Evolutionary conservation across 1,140 invertebrate genomes (phyloP), one percentile per base, ranked within the genome.

Genomic region (Drosophila carrolli): DNA sequence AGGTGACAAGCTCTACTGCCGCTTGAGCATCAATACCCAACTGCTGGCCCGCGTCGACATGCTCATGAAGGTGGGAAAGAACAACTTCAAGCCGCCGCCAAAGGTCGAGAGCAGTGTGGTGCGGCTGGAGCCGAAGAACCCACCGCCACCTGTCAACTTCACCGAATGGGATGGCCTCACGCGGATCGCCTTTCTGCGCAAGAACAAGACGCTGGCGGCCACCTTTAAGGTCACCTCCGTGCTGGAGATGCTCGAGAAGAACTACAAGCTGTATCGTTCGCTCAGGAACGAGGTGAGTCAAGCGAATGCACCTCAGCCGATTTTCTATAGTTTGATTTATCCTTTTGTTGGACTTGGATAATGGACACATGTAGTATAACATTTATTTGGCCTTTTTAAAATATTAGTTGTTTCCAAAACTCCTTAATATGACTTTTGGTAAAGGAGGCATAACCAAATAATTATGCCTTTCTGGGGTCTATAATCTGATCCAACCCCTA

Each of bases 51-150:
- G 97, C 90, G 98, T 99, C 19, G 97, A 99, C 93, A 96, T 99
- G 94, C 93, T 99, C 14, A 99, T 99, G 97, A 99, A 99, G 94
- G 97, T 92, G 71, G 98, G 98, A 7, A 99, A 98, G 93, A 99
- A 99, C 93, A 99, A 99, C 93, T 99, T 99, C 88, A 94, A 96
- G 75, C 99, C 99, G 43, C 99, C 99, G 41, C 99, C 99, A 38
- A 99, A 98, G 94, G 98, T 99, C 0, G 99, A 99, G 93, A 99
- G 98, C 0, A 97, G 96, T 94, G 99, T 99, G n/a, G 98, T 99
- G 0, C 94, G 99, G 90, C 96, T 99, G 91, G 98, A 99, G 93
- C 99, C 98, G 5, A 95, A 96, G 90, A 98, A 98, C 94, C 99
- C 99, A 50, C 97, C 98, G 38, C 98, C 98, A 29, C 96, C 97